Evolutionary conservation across 2,113 vertebrate species (phyloP).

Genomic region (Eolophus roseicapilla): DNA sequence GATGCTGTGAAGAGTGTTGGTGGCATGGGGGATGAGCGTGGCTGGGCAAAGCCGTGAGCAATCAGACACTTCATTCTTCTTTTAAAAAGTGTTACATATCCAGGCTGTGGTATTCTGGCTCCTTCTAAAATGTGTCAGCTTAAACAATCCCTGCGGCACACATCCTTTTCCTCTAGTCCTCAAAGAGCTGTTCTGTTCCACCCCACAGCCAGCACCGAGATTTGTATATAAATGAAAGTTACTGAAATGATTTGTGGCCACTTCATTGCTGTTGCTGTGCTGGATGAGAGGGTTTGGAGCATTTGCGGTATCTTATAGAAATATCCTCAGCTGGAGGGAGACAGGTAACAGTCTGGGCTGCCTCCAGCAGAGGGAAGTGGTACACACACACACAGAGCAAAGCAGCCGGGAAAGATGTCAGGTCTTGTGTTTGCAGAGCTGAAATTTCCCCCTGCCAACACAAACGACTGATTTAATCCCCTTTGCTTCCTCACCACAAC

Average conservation of each 20-base stretch:
- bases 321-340: background rate
- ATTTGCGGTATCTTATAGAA: background rate
- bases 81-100: conserved; percentile 18
- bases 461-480: background rate
- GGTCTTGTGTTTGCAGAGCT: background rate
- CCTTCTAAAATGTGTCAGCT: background rate
- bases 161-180: background rate
- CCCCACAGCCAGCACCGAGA: background rate
- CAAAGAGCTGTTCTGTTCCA: background rate
- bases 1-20: background rate
- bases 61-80: conserved; percentile 15
- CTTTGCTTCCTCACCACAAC: rapidly evolving
- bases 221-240: conserved; percentile 8
- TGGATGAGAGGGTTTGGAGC: background rate
- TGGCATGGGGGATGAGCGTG: background rate
- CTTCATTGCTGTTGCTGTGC: background rate
- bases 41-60: background rate
- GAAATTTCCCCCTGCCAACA: background rate
- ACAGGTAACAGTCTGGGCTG: conserved; percentile 52
- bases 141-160: conserved; percentile 4
- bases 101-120: background rate
- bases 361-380: conserved; percentile 66
- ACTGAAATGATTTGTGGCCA: background rate
- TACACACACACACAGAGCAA: background rate
- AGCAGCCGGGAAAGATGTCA: background rate